Base-by-base conservation (phyloP, 2,113 vertebrate species). In the Butorides virescens region DNA sequence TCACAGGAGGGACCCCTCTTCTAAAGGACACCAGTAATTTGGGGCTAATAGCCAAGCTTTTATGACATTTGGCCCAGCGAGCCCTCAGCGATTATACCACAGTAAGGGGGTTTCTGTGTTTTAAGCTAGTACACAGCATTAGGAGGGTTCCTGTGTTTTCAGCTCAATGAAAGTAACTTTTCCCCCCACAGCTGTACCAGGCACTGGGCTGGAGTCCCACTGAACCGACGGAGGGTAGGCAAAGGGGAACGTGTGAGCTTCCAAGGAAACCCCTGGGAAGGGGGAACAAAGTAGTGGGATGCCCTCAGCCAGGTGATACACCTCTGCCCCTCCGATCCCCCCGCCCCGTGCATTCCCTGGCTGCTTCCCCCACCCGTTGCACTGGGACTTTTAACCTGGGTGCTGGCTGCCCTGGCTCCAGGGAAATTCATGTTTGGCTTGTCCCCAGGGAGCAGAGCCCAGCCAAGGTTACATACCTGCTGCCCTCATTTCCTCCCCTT, bases 401-500 rank as follows among this genome's bases (percentile, higher is more conserved):
- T 2, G 1, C 78, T 59, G 62, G 15, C 93, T 91, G 70, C 70
- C 32, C 61, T 59, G n/a, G 50, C 26, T 75, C 53, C 65, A 73
- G 63, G 72, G 72, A 89, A 68, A 50, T 93, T 81, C 87, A 93
- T 91, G 93, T 95, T 95, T 95, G 81, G 81, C 90, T 87, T 0
- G 11, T 90, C 52, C 42, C 13, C 2, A 15, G 73, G 49, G 66
- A 93, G 42, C 49, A 39, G 50, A 76, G 85, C 75, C 79, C 3
- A 9, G 46, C 36, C 87, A 90, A 94, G 83, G 86, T 95, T 95
- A 88, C 0, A 0, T 85, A 84, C 68, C 19, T 29, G 83, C 59
- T 8, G 14, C 63, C 37, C 37, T 81, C 75, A 75, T 91, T 93
- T 95, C 88, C 88, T 93, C 72, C 71, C 66, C 36, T 95, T 95